Conservation (phyloP, 1,140 invertebrate genomes). For the Papilio dardanus region DNA sequence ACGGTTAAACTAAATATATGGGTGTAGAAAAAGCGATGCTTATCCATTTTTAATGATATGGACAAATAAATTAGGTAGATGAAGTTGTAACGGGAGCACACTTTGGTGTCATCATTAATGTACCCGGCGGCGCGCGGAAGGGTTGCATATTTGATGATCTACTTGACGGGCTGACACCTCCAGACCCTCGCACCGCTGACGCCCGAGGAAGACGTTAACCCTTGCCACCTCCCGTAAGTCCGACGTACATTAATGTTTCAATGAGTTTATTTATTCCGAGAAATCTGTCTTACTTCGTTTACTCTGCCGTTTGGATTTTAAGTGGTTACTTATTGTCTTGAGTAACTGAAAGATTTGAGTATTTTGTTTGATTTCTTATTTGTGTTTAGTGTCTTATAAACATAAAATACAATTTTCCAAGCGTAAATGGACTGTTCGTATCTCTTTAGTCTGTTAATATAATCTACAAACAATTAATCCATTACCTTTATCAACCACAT, state of each 20-base stretch:
- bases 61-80: constrained; percentile 10
- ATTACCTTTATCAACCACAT: background rate
- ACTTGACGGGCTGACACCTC: constrained; percentile 37
- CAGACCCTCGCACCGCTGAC: constrained; percentile 26
- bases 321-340: background rate
- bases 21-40: too few species aligned
- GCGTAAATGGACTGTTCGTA: background rate
- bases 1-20: too few species aligned
- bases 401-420: too few species aligned
- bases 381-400: too few species aligned
- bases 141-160: constrained; percentile 42
- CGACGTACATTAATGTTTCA: constrained; percentile 51
- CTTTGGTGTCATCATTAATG: constrained; percentile 32
- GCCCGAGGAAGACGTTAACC: constrained; percentile 40
- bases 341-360: background rate
- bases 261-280: constrained; percentile 42
- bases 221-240: constrained; percentile 39
- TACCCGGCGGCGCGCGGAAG: constrained; percentile 12
- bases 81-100: background rate
- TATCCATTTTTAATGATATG: background rate
- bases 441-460: background rate
- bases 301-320: background rate
- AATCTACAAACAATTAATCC: background rate
- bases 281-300: background rate
- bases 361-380: background rate